Percentiles rank a stretch among this genome's conserved stretches.
phyloP scores from a whole-genome alignment of 2,113 vertebrate genomes.

The Carassius gibelio region DNA sequence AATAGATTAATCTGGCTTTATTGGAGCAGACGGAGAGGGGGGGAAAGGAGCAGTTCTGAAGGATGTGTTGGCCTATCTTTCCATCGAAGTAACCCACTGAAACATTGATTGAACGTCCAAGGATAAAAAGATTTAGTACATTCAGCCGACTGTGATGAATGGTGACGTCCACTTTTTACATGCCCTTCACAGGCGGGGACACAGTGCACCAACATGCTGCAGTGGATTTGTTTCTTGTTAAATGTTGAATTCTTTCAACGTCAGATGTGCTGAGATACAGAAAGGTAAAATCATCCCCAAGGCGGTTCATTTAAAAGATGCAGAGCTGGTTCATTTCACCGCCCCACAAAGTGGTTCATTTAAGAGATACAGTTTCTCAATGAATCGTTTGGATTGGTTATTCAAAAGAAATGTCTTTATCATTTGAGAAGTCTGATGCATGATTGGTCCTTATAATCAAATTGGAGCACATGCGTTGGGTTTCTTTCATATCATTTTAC shows the following conservation, averaged over 20 bases:
- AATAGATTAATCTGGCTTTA: conserved; percentile 59
- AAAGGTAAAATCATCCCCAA: conserved; percentile 47
- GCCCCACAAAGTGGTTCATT: conserved; percentile 19
- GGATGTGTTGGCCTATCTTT: conserved; percentile 54
- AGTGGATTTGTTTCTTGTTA: conserved; percentile 47
- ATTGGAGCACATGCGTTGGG: background rate
- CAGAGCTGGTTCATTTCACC: conserved; percentile 33
- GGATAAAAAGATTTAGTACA: conserved; percentile 61
- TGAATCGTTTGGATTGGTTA: conserved; percentile 34
- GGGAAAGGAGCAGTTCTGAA: conserved; percentile 55
- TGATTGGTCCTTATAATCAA: background rate
- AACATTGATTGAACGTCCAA: conserved; percentile 60
- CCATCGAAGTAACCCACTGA: conserved; percentile 51
- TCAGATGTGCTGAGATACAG: conserved; percentile 44
- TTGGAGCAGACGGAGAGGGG: conserved; percentile 57
- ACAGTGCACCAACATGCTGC: conserved; percentile 26
- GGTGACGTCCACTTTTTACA: conserved; percentile 44
- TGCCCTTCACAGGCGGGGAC: conserved; percentile 52
- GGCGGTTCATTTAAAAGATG: conserved; percentile 34
- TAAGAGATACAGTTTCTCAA: conserved; percentile 10
- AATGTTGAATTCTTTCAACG: conserved; percentile 34
- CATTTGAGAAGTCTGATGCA: background rate
- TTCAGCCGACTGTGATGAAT: conserved; percentile 55
- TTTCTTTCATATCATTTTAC: background rate
- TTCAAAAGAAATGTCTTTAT: conserved; percentile 13